Evolutionary conservation across 2,113 vertebrate species (phyloP).

Genomic region (Octodon degus): DNA sequence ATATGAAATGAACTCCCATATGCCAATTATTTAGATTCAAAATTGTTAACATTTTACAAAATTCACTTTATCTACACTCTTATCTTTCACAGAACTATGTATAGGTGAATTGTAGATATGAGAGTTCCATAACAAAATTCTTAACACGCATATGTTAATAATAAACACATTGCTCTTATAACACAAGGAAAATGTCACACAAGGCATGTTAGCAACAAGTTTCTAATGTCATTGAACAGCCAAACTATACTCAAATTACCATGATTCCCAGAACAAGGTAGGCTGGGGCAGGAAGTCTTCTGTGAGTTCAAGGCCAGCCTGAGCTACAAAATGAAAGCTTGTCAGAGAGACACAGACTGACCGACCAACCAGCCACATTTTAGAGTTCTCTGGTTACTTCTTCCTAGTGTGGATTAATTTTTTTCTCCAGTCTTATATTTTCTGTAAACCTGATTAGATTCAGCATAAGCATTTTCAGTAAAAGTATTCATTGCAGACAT

Average conservation of each 20-base stretch:
- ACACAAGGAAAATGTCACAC: neutral
- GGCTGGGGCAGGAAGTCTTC: neutral
- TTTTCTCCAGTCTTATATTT: neutral
- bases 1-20: neutral
- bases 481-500: neutral
- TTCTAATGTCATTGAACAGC: neutral
- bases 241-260: conserved; percentile 7
- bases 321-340: neutral
- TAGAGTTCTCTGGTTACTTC: neutral
- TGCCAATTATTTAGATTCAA: conserved; percentile 9
- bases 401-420: neutral
- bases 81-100: neutral
- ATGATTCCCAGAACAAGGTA: neutral
- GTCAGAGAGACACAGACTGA: neutral
- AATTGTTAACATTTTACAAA: neutral
- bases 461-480: neutral
- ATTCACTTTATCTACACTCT: neutral
- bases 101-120: neutral
- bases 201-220: neutral
- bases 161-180: neutral
- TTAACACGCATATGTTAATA: conserved; percentile 21
- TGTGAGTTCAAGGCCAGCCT: neutral
- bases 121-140: conserved; percentile 32
- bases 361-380: neutral
- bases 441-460: neutral